Conservation (phyloP, 2,797 vertebrate species). For the Capromys pilorides region DNA sequence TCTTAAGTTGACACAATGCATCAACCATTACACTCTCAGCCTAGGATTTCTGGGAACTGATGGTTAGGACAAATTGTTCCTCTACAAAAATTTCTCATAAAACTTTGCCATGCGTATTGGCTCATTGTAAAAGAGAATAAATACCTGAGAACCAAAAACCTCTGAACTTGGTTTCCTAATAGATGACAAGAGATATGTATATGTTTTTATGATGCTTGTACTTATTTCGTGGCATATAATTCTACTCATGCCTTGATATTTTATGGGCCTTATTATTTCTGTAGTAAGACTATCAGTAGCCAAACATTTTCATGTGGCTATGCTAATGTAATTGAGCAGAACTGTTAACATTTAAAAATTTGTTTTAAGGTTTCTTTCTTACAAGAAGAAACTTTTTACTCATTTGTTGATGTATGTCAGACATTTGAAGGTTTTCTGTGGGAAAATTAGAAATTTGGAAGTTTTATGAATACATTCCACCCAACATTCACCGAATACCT, state of each 20-base stretch:
- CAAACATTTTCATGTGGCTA: neutral
- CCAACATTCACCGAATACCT: neutral
- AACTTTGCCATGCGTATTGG: conserved; percentile 15
- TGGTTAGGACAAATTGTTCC: conserved; percentile 37
- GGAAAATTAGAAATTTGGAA: neutral
- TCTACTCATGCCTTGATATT: conserved; percentile 32
- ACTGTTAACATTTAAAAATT: neutral
- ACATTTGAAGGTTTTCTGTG: neutral
- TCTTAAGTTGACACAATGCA: neutral
- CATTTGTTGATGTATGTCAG: neutral
- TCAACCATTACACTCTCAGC: neutral
- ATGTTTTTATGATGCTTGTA: neutral
- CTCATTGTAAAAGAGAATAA: neutral
- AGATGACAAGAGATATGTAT: neutral
- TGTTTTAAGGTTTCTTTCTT: neutral
- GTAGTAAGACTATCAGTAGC: neutral
- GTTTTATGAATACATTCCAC: neutral
- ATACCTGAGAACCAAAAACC: neutral
- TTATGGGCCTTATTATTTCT: neutral
- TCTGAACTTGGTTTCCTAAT: conserved; percentile 24
- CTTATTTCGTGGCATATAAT: neutral
- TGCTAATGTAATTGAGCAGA: conserved; percentile 9
- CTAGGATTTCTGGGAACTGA: neutral
- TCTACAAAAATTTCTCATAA: conserved; percentile 22
- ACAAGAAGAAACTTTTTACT: neutral